A percentile compares a stretch with the other conserved stretches of the same genome.
These are phyloP conservation scores for Stenurella melanura DNA, from an alignment of 2,888 invertebrate species.

Conservation along the genomic window DNA sequence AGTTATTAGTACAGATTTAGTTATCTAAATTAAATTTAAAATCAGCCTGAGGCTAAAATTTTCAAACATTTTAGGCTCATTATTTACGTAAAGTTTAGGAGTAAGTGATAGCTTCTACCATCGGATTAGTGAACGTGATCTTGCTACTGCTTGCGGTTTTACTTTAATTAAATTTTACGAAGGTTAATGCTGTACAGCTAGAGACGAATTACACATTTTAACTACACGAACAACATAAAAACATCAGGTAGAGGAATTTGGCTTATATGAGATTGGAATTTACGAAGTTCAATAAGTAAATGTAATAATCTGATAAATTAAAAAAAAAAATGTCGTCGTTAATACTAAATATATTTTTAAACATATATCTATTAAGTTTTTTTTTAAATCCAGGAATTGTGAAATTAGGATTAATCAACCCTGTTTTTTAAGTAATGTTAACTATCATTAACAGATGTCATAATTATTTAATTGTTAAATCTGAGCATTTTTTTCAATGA, in stretches of 20 bases:
- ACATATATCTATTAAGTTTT: too few relatives aligned
- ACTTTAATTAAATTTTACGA: slow-evolving; percentile 45
- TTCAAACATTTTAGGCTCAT: slow-evolving; percentile 25
- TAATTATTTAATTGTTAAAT: too few relatives aligned
- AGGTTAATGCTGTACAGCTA: slow-evolving; percentile 22
- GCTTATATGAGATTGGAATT: neutral
- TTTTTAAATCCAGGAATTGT: too few relatives aligned
- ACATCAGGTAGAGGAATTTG: neutral
- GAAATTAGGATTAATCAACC: too few relatives aligned
- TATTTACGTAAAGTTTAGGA: slow-evolving; percentile 26
- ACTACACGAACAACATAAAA: neutral
- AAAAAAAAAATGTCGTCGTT: too few relatives aligned
- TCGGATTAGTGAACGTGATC: slow-evolving; percentile 44
- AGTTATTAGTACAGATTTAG: neutral
- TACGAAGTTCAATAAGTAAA: neutral
- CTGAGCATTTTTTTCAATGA: too few relatives aligned
- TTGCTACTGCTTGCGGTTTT: slow-evolving; percentile 43
- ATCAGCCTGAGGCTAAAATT: neutral
- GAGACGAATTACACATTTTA: neutral
- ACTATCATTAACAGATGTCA: too few relatives aligned
- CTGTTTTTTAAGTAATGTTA: too few relatives aligned
- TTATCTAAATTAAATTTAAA: neutral
- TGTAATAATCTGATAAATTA: too few relatives aligned
- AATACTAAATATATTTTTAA: too few relatives aligned
- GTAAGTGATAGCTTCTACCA: slow-evolving; percentile 32